Conservation (phyloP, 2,113 vertebrate genomes). For the Cyanoramphus novaezelandiae region DNA sequence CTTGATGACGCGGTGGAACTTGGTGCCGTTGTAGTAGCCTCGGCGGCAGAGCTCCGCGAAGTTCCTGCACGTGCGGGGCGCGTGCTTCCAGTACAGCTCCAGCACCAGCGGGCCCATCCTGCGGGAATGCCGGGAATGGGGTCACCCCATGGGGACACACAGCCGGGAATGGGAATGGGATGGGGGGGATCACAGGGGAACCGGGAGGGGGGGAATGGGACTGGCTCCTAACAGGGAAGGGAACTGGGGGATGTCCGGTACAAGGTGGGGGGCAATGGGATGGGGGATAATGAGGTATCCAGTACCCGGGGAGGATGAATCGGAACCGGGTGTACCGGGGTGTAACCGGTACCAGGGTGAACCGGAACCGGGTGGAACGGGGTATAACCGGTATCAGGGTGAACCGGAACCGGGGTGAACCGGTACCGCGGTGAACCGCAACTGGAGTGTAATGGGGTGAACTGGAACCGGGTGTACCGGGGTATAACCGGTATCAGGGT, state of each 20-base stretch:
- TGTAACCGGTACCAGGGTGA: too few relatives aligned
- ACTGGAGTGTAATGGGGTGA: not conserved
- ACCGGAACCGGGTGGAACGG: not conserved
- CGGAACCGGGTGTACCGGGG: too few relatives aligned
- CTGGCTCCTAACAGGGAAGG: too few relatives aligned
- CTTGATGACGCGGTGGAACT: constrained; percentile 93
- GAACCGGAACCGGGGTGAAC: too few relatives aligned
- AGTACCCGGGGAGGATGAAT: not conserved
- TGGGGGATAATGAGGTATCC: not conserved
- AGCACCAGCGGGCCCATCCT: constrained; percentile 89
- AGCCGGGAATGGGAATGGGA: not conserved
- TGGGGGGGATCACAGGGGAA: not conserved
- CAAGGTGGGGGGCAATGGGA: too few relatives aligned
- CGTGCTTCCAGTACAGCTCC: constrained; percentile 94
- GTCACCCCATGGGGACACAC: not conserved
- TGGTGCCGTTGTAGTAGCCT: constrained; percentile 92
- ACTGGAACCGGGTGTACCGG: too few relatives aligned
- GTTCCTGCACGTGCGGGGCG: constrained; percentile 91
- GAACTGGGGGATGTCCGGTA: not conserved
- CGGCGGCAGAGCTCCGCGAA: constrained; percentile 90
- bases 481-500: too few relatives aligned
- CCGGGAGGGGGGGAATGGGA: not conserved
- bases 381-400: not conserved
- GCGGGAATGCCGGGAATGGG: not conserved
- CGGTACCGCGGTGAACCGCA: too few relatives aligned